Evolutionary conservation across 2,888 invertebrate genomes (phyloP).

Genomic region (Aricia artaxerxes): DNA sequence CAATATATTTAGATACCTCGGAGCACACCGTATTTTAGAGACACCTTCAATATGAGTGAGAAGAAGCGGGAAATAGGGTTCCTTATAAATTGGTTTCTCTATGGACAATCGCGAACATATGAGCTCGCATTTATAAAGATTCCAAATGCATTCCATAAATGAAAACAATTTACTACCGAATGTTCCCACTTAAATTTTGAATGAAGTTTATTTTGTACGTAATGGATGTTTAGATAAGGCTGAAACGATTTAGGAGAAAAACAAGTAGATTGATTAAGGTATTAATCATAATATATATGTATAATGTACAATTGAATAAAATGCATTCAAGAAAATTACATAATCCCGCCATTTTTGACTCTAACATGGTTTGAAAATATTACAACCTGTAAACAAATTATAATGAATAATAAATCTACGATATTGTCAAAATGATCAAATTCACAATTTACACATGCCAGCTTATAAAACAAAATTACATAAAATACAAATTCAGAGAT

Average conservation of each 20-base stretch:
- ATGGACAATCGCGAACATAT: constrained; percentile 51
- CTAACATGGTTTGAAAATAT: too few species aligned
- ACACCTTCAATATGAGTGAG: constrained; percentile 41
- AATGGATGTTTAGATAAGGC: neutral
- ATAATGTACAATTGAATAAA: too few species aligned
- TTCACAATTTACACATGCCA: neutral
- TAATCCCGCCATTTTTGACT: too few species aligned
- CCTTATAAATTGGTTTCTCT: constrained; percentile 48
- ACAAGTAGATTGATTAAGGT: neutral
- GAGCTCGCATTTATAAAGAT: constrained; percentile 75
- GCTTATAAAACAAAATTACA: neutral
- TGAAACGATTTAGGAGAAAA: neutral
- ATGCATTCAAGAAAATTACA: too few species aligned
- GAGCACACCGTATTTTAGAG: constrained; percentile 45
- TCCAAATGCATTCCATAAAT: constrained; percentile 71
- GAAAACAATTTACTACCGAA: constrained; percentile 77
- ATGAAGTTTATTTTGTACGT: constrained; percentile 57
- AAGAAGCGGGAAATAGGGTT: constrained; percentile 41
- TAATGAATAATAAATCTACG: neutral
- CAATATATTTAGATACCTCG: constrained; percentile 53
- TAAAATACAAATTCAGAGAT: constrained; percentile 27
- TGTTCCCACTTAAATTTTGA: constrained; percentile 63
- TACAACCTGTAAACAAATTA: too few species aligned
- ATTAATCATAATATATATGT: too few species aligned
- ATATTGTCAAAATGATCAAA: neutral